phyloP scores from a whole-genome alignment of 2,888 invertebrate species.

The Sinhomidia bicolor region DNA sequence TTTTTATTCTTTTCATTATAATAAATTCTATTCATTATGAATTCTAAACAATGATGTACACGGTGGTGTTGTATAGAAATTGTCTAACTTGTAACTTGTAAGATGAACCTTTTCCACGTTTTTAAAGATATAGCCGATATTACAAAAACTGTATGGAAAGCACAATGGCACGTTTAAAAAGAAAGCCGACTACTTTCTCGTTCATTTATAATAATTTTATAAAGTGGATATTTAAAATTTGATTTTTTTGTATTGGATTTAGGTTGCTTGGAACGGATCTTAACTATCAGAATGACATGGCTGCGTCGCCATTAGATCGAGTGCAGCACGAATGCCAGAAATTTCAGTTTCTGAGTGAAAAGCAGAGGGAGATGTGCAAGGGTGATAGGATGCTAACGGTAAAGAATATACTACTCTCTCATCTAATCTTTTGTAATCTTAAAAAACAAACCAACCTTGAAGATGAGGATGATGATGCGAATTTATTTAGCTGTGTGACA shows the following conservation, averaged over 20 bases:
- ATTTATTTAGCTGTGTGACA: too few relatives aligned
- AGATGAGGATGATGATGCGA: neutral
- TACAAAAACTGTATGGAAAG: too few relatives aligned
- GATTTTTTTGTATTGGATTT: neutral
- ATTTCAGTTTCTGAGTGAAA: slow-evolving; percentile 87
- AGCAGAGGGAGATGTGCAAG: slow-evolving; percentile 88
- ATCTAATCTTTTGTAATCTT: too few relatives aligned
- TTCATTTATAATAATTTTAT: neutral
- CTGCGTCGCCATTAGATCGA: slow-evolving; percentile 72
- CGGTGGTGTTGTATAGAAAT: neutral
- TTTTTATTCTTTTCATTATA: neutral
- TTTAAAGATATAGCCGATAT: neutral
- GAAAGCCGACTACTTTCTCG: neutral
- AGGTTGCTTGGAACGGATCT: slow-evolving; percentile 80
- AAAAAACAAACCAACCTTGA: neutral
- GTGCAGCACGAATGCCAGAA: slow-evolving; percentile 86
- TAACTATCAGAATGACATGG: slow-evolving; percentile 77
- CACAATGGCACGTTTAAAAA: too few relatives aligned
- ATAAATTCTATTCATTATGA: neutral
- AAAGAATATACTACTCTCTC: too few relatives aligned
- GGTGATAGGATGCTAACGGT: slow-evolving; percentile 88
- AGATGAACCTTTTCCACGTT: too few relatives aligned
- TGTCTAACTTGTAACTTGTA: neutral
- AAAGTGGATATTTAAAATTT: neutral
- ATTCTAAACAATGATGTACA: neutral